Evolutionary conservation across 1,140 invertebrate genomes (phyloP).

Genomic region (Micrasema minimum): DNA sequence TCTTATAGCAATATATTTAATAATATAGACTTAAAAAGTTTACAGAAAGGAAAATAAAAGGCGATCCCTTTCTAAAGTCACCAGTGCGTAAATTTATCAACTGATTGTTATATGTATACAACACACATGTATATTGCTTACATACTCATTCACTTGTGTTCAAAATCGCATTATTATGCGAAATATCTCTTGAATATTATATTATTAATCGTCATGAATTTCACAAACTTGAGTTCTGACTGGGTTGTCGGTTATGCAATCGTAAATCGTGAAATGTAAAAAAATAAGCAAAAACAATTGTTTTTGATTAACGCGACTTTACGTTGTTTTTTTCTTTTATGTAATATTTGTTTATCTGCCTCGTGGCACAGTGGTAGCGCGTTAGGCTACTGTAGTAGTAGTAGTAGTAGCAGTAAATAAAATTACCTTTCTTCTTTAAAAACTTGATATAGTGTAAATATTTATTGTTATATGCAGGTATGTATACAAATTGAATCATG

Average conservation of each 20-base stretch:
- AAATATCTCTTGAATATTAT: neutral
- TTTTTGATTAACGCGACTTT: neutral
- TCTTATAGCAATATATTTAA: no score
- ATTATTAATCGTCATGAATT: neutral
- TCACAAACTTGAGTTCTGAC: neutral
- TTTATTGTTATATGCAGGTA: no score
- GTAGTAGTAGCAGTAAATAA: no score
- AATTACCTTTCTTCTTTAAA: no score
- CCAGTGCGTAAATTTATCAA: neutral
- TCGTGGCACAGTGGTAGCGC: neutral
- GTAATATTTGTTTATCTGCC: neutral
- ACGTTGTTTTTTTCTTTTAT: neutral
- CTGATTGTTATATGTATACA: no score
- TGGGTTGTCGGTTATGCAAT: no score
- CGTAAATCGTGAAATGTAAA: no score
- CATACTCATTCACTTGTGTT: neutral
- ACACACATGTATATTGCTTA: neutral
- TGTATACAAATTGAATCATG: no score
- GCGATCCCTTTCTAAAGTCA: constrained; percentile 20
- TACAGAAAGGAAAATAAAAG: neutral
- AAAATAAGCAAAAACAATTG: no score
- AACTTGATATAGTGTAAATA: no score
- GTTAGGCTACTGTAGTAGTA: no score
- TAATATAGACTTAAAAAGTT: neutral
- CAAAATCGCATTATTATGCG: neutral